A percentile compares a stretch with the other conserved stretches of the same genome.
Evolutionary conservation across 2,888 invertebrate species (phyloP).

Genomic region (Drosophila barbarae): DNA sequence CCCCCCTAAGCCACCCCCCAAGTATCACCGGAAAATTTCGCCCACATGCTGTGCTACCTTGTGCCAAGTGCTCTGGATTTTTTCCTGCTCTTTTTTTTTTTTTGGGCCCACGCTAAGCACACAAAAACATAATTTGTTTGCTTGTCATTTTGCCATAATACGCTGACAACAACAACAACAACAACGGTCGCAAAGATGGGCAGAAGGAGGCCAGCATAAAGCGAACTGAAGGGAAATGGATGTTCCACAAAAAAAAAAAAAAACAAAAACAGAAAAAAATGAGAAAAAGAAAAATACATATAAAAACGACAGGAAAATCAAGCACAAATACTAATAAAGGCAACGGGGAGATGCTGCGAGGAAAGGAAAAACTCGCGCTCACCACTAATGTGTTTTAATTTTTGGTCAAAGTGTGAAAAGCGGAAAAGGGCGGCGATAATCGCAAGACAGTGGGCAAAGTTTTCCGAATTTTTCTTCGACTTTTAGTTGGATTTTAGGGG

Average conservation of each 20-base stretch:
- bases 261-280: background rate
- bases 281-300: constrained; percentile 2
- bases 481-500: background rate
- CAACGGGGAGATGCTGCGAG: constrained; percentile 9
- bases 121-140: constrained; percentile 72
- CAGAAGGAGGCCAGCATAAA: constrained; percentile 7
- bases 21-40: background rate
- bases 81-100: constrained; percentile 33
- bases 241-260: background rate
- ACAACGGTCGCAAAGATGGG: constrained; percentile 16
- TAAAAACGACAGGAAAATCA: constrained; percentile 37
- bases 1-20: background rate
- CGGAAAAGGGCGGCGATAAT: constrained; percentile 1
- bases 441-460: constrained; percentile 3
- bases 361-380: constrained; percentile 37
- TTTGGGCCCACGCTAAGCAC: constrained; percentile 55
- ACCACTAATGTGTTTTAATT: constrained; percentile 54
- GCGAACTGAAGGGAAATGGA: constrained; percentile 5
- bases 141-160: constrained; percentile 64
- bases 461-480: background rate
- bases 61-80: constrained; percentile 51
- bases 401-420: constrained; percentile 40
- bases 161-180: constrained; percentile 65
- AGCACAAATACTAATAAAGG: constrained; percentile 50
- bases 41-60: constrained; percentile 36